Evolutionary conservation across 2,797 vertebrate genomes (phyloP), one percentile per base, ranked within the genome.

Genomic region (Anniella stebbinsi): DNA sequence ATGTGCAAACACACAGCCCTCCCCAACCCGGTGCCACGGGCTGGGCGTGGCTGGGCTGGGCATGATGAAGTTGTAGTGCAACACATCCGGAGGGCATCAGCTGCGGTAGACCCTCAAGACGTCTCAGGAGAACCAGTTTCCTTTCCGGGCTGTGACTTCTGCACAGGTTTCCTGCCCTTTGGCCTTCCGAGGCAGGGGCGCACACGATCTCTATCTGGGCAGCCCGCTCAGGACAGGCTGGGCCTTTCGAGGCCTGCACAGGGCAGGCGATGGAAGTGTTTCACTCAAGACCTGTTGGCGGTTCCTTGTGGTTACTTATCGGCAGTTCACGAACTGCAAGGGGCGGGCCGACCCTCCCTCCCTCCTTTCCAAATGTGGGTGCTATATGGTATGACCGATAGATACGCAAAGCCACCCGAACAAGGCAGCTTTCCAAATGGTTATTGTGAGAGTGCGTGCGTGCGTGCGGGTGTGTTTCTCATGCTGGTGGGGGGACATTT

Each of bases 61-160:
- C 28, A 0, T 38, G 4, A 38, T 63, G 80, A 54, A 81, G n/a
- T 23, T 25, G 80, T 21, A 36, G 54, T 81, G 33, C 80, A 23
- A 18, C 60, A n/a, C 80, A 36, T 73, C 6, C 36, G 70, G 70
- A 72, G 12, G 45, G 45, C 45, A 45, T 48, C 48, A n/a, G 54
- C 33, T 21, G 54, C 2, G 7, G 54, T 12, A 2, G 89, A 90
- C 87, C 89, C 91, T n/a, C 86, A 87, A 76, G 86, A 85, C 0
- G 23, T 88, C 94, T 95, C 95, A 91, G 94, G 95, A 95, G 96
- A 96, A 94, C 82, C 83, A 86, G 72, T 84, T 95, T 93, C 95
- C 91, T 76, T 93, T 92, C 90, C 45, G 18, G 88, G 78, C 87
- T 63, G 15, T 67, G 67, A 67, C 89, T 84, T 91, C 82, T 86